Conservation (phyloP, 2,797 vertebrate species). For the Tapera naevia region DNA sequence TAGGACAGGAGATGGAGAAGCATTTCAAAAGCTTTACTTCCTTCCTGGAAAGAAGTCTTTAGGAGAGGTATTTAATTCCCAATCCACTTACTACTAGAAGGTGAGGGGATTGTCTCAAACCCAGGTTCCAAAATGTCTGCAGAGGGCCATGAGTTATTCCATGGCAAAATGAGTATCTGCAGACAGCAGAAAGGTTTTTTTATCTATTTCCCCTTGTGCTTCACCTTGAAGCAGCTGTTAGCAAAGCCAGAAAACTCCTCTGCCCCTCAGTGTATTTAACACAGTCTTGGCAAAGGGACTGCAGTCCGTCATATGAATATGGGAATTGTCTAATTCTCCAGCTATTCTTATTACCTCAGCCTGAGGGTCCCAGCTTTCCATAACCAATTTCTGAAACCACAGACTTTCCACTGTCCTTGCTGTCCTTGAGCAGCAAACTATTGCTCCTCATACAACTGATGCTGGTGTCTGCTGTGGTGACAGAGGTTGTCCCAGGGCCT, state of each 20-base stretch:
- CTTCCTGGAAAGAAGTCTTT: neutral
- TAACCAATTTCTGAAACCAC: slow-evolving; percentile 26
- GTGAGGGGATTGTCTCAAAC: neutral
- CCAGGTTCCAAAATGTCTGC: neutral
- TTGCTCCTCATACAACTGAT: neutral
- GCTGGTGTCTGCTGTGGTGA: neutral
- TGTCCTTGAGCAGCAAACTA: slow-evolving; percentile 11
- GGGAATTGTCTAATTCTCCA: slow-evolving; percentile 54
- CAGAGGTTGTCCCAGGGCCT: neutral
- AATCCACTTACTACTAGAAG: neutral
- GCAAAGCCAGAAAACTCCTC: slow-evolving; percentile 19
- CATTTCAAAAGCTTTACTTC: neutral
- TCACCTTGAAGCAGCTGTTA: slow-evolving; percentile 65
- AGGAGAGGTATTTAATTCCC: neutral
- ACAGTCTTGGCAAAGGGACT: slow-evolving; percentile 32
- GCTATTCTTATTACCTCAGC: slow-evolving; percentile 58
- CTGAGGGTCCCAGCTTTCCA: slow-evolving; percentile 51
- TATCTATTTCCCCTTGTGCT: slow-evolving; percentile 6
- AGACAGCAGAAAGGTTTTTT: neutral
- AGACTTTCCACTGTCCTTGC: neutral
- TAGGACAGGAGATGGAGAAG: neutral
- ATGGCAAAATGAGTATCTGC: neutral
- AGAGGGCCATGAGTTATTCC: neutral
- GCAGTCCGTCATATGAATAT: slow-evolving; percentile 37
- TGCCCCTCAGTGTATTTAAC: slow-evolving; percentile 33